Evolutionary conservation across 2,113 vertebrate species (phyloP).

Genomic region (Nesoenas mayeri): DNA sequence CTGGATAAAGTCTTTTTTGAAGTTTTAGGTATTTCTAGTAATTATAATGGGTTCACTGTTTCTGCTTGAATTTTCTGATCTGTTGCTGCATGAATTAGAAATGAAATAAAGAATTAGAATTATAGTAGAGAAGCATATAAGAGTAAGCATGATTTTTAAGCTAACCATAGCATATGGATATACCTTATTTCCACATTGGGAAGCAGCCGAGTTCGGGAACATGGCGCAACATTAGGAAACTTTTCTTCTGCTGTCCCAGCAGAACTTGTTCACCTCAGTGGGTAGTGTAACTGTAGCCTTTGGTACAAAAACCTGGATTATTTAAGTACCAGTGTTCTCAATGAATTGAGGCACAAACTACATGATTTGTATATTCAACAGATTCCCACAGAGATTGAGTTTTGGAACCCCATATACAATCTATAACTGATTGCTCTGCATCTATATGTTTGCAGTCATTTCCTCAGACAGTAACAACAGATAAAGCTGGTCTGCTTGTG

Average conservation of each 20-base stretch:
- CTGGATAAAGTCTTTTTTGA: neutral
- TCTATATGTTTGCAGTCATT: neutral
- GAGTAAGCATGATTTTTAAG: neutral
- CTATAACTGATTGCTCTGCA: neutral
- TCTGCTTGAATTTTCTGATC: neutral
- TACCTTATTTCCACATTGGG: neutral
- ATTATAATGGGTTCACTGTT: neutral
- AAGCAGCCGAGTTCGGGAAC: neutral
- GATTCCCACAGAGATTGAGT: neutral
- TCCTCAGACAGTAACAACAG: neutral
- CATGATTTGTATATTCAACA: neutral
- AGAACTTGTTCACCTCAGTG: neutral
- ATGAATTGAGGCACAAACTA: neutral
- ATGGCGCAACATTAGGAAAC: neutral
- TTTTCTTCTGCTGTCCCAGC: neutral
- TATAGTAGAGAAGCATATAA: neutral
- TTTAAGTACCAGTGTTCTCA: neutral
- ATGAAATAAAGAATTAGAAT: neutral
- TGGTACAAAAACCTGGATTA: neutral
- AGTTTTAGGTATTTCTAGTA: neutral
- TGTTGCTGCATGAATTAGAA: neutral
- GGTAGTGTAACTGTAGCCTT: neutral
- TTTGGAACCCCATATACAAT: neutral
- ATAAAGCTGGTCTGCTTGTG: neutral
- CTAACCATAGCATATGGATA: neutral